These are phyloP conservation scores for Clinocottus analis DNA, from an alignment of 2,113 vertebrate genomes.

Conservation along the genomic window DNA sequence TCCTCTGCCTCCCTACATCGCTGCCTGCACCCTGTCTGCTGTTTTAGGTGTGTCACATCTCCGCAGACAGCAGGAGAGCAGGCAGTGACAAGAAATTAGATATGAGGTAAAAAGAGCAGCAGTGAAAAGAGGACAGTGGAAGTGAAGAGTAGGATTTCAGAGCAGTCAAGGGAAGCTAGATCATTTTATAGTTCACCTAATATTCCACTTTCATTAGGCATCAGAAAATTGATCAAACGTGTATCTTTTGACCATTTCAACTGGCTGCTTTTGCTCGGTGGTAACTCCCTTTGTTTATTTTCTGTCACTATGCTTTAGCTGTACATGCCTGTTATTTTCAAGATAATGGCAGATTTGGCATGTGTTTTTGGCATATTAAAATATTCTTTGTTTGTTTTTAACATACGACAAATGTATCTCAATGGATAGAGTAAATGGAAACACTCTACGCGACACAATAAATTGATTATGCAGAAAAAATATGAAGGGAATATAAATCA, in stretches of 20 bases:
- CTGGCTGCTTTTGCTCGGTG: not conserved
- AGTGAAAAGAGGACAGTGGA: not conserved
- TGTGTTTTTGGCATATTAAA: not conserved
- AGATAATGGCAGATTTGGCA: not conserved
- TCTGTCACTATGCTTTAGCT: not conserved
- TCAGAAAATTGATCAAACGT: not conserved
- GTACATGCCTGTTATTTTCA: not conserved
- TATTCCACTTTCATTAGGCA: slow-evolving; percentile 1
- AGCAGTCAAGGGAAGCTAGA: slow-evolving; percentile 3
- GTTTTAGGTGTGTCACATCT: slow-evolving; percentile 65
- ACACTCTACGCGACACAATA: not conserved
- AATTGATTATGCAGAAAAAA: not conserved
- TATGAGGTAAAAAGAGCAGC: slow-evolving; percentile 26
- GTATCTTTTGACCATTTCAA: not conserved
- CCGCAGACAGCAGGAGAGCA: slow-evolving; percentile 48
- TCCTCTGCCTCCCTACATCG: slow-evolving; percentile 37
- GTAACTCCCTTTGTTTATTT: not conserved
- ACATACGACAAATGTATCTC: not conserved
- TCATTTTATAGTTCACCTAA: slow-evolving; percentile 37
- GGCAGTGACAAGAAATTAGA: slow-evolving; percentile 49
- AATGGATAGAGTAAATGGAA: not conserved
- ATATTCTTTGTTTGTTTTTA: not conserved
- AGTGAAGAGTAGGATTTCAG: not conserved
- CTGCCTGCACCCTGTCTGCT: slow-evolving; percentile 36
- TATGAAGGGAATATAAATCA: not conserved